These are phyloP conservation scores for Rhineura floridana DNA, from an alignment of 2,113 vertebrate genomes.

Conservation along the genomic window DNA sequence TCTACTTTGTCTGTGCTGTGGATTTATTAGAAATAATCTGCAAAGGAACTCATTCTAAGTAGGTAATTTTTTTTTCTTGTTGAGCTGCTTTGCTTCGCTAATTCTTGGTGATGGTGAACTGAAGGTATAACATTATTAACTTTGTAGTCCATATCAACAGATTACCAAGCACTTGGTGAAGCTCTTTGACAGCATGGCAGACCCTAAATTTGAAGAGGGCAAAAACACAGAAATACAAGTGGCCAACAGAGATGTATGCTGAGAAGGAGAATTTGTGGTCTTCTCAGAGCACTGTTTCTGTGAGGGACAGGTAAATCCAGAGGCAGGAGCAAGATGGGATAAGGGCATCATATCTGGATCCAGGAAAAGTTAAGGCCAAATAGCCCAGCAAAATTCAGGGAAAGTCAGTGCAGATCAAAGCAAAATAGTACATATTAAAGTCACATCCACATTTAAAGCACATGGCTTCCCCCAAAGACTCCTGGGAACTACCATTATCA, in stretches of 20 bases:
- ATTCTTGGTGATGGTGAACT: conserved; percentile 9
- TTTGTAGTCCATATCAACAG: conserved; percentile 53
- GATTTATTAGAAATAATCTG: conserved; percentile 81
- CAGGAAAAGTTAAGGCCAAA: neutral
- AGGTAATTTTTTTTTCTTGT: conserved; percentile 8
- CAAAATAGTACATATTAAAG: too few species aligned
- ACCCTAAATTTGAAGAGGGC: conserved; percentile 76
- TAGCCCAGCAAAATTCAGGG: neutral
- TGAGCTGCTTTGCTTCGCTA: conserved; percentile 1
- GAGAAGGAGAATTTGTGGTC: conserved; percentile 74
- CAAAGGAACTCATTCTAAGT: conserved; percentile 75
- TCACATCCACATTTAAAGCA: too few species aligned
- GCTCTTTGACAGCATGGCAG: conserved; percentile 78
- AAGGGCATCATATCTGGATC: neutral
- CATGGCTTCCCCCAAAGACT: too few species aligned
- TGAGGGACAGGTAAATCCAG: conserved; percentile 70
- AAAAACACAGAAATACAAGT: conserved; percentile 42
- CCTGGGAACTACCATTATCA: too few species aligned
- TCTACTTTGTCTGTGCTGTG: conserved; percentile 76
- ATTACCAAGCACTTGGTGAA: conserved; percentile 81
- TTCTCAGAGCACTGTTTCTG: conserved; percentile 75
- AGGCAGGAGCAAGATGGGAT: neutral
- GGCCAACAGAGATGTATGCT: conserved; percentile 77
- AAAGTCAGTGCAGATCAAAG: neutral
- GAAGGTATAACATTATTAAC: conserved; percentile 13